A percentile compares a stretch with the other conserved stretches of the same genome.
Evolutionary conservation across 2,888 invertebrate species (phyloP).

Genomic region (Andrena marginata): DNA sequence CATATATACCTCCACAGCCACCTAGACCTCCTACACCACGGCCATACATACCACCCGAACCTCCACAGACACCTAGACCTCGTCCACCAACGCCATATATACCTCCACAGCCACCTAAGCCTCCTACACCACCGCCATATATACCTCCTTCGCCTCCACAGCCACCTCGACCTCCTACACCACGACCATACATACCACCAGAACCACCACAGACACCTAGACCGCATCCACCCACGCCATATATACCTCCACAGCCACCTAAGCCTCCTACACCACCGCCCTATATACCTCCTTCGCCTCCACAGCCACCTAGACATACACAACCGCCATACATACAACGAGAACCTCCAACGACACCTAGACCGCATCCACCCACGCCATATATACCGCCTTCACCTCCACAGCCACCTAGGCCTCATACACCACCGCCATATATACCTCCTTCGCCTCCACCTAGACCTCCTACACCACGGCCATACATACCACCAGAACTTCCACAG

Average conservation of each 20-base stretch:
- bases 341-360: slow-evolving; percentile 18
- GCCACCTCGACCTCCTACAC: not conserved
- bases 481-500: too few relatives aligned
- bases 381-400: slow-evolving; percentile 50
- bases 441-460: slow-evolving; percentile 25
- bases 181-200: too few relatives aligned
- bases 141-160: slow-evolving; percentile 21
- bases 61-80: slow-evolving; percentile 2
- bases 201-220: not conserved
- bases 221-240: slow-evolving; percentile 16
- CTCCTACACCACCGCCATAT: slow-evolving; percentile 30
- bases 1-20: slow-evolving; percentile 8
- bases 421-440: slow-evolving; percentile 24
- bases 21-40: slow-evolving; percentile 11
- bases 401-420: slow-evolving; percentile 40
- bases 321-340: slow-evolving; percentile 36
- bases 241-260: slow-evolving; percentile 17
- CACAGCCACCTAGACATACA: not conserved
- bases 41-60: slow-evolving; percentile 43
- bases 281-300: slow-evolving; percentile 35
- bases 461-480: not conserved
- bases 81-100: slow-evolving; percentile 6
- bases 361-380: not conserved
- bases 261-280: not conserved
- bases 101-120: slow-evolving; percentile 47